A percentile compares a stretch with the other conserved stretches of the same genome.
phyloP scores from a whole-genome alignment of 1,140 invertebrate genomes.

The Lysiphlebus fabarum region DNA sequence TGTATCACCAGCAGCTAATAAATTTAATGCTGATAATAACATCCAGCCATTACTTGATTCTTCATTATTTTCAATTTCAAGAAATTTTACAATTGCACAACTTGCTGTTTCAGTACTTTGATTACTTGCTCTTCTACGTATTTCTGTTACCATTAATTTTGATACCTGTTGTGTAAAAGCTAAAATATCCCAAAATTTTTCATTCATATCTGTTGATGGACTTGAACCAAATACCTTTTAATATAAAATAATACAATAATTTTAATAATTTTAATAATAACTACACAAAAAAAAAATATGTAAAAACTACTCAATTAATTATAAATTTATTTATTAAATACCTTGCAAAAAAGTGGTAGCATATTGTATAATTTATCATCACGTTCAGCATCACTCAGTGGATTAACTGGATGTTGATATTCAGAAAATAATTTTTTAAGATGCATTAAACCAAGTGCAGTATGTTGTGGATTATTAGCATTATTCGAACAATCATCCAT shows the following conservation, averaged over 20 bases:
- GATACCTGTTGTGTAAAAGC: constrained; percentile 93
- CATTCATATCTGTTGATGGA: constrained; percentile 88
- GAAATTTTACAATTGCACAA: constrained; percentile 91
- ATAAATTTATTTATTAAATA: constrained; percentile 51
- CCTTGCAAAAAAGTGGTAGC: constrained; percentile 97
- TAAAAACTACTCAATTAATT: too few relatives aligned
- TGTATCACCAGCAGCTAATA: constrained; percentile 81
- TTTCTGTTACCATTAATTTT: constrained; percentile 92
- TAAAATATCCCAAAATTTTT: constrained; percentile 91
- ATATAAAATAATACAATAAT: background rate
- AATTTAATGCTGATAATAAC: constrained; percentile 85
- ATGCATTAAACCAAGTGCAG: constrained; percentile 89
- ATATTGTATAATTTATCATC: constrained; percentile 97
- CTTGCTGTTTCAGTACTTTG: constrained; percentile 94
- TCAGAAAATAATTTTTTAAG: constrained; percentile 94
- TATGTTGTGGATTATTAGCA: constrained; percentile 66
- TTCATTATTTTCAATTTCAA: constrained; percentile 89
- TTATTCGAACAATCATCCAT: constrained; percentile 51
- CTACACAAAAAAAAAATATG: too few relatives aligned
- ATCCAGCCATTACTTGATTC: constrained; percentile 97
- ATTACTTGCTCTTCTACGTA: constrained; percentile 87
- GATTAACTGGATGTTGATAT: constrained; percentile 81
- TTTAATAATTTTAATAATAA: background rate
- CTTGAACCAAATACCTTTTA: constrained; percentile 80
- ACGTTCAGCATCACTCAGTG: constrained; percentile 76